Evolutionary conservation across 2,888 invertebrate genomes (phyloP).

Genomic region (Euzophera pinguis): DNA sequence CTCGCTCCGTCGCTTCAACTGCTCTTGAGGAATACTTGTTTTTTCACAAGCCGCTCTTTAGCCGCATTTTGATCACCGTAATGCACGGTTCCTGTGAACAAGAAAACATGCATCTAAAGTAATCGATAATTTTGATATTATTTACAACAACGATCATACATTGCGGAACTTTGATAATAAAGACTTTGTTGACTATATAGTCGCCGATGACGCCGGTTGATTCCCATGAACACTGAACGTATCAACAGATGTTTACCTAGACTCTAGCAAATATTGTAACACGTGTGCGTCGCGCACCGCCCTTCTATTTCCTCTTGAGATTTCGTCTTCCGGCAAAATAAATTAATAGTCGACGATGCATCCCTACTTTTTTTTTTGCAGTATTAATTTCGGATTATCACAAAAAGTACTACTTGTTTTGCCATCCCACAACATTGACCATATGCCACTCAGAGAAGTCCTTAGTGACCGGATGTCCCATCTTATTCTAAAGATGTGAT

Average conservation of each 20-base stretch:
- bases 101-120: conserved; percentile 41
- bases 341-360: conserved; percentile 62
- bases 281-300: conserved; percentile 68
- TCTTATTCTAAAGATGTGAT: conserved; percentile 39
- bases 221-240: conserved; percentile 46
- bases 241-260: conserved; percentile 69
- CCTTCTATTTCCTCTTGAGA: conserved; percentile 77
- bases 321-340: conserved; percentile 77
- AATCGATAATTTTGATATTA: conserved; percentile 14
- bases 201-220: conserved; percentile 26
- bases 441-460: conserved; percentile 49
- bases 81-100: conserved; percentile 67
- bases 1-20: conserved; percentile 59
- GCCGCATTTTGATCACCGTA: conserved; percentile 74
- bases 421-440: conserved; percentile 42
- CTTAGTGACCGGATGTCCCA: conserved; percentile 53
- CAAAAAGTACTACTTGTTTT: conserved; percentile 46
- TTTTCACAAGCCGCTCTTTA: conserved; percentile 74
- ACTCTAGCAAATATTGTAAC: conserved; percentile 78
- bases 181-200: conserved; percentile 15
- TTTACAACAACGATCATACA: conserved; percentile 11
- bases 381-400: conserved; percentile 49
- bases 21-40: conserved; percentile 69
- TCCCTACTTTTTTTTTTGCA: conserved; percentile 52
- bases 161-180: conserved; percentile 25